These are phyloP conservation scores for Campoplex capitator DNA, from an alignment of 2,888 invertebrate species.

Conservation along the genomic window DNA sequence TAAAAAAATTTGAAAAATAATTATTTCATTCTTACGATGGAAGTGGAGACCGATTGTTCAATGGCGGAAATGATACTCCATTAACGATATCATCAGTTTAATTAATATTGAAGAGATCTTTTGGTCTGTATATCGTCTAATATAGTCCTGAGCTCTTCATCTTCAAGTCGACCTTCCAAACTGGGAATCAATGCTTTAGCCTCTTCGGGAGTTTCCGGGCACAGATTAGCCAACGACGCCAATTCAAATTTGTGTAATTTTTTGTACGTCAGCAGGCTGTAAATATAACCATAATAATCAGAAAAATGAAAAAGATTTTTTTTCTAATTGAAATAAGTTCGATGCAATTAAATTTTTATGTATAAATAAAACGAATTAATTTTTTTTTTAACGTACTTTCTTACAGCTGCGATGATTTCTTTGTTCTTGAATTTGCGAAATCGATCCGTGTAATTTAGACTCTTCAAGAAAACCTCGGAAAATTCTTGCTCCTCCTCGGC, in stretches of 20 bases:
- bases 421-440: slow-evolving; percentile 99
- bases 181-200: slow-evolving; percentile 99
- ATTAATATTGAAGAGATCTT: slow-evolving; percentile 97
- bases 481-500: slow-evolving; percentile 99
- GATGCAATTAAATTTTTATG: background rate
- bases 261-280: slow-evolving; percentile 95
- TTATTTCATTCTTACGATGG: slow-evolving; percentile 6
- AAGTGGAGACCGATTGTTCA: background rate
- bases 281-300: slow-evolving; percentile 70
- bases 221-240: slow-evolving; percentile 98
- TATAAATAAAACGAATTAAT: background rate
- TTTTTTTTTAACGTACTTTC: slow-evolving; percentile 89
- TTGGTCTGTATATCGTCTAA: slow-evolving; percentile 99
- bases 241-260: slow-evolving; percentile 99
- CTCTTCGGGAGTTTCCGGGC: slow-evolving; percentile 99
- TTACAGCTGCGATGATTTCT: slow-evolving; percentile 98
- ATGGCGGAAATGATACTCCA: slow-evolving; percentile 38
- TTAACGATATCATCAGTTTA: slow-evolving; percentile 10
- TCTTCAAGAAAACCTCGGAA: slow-evolving; percentile 99
- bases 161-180: slow-evolving; percentile 98
- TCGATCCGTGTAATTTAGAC: slow-evolving; percentile 97
- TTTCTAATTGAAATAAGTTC: background rate
- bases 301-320: background rate
- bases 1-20: background rate
- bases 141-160: slow-evolving; percentile 98